Base-by-base conservation (phyloP, 1,140 invertebrate species). In the Anastrepha obliqua region DNA sequence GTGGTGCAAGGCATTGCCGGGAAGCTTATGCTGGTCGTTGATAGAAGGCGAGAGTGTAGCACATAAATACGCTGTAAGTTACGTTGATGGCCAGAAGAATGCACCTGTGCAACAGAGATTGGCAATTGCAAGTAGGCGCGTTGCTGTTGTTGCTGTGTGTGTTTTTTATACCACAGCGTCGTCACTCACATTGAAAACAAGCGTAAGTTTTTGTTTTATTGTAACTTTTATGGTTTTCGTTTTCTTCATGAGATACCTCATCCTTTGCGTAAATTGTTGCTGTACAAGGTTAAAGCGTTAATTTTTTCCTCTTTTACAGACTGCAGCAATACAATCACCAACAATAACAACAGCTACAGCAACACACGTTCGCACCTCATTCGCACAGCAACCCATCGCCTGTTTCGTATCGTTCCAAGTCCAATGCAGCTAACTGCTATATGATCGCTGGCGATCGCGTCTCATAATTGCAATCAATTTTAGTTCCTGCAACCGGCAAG, bases 391-490 rank as follows among this genome's bases (percentile, higher is more conserved):
- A 17, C 9, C 13, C n/a, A 62, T 15, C 5, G 9, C 8, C 9
- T 62, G 60, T n/a, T 15, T n/a, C 1, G 4, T 62, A 17, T 2
- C 9, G 15, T 62, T 62, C 1, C 51, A 55, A 55, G 3, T 55
- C 6, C 51, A 9, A 62, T 8, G 60, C n/a, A 62, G 13, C 60
- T 62, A 67, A 67, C 39, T 39, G 60, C 42, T 47, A 81, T 17
- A 13, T 47, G 67, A 42, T 74, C 47, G 47, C 17, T 81, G 74
- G 47, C n/a, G 51, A 81, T 81, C 74, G 74, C 74, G 74, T 47
- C 74, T 55, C 74, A 81, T 81, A 55, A 81, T 81, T 81, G 74
- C 74, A 81, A 81, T 81, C 74, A 81, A 81, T 81, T 81, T 81
- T 47, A 29, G 74, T 29, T 47, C 39, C 74, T 81, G 74, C 74